Conservation (phyloP, 2,797 vertebrate genomes). For the Acomys russatus region DNA sequence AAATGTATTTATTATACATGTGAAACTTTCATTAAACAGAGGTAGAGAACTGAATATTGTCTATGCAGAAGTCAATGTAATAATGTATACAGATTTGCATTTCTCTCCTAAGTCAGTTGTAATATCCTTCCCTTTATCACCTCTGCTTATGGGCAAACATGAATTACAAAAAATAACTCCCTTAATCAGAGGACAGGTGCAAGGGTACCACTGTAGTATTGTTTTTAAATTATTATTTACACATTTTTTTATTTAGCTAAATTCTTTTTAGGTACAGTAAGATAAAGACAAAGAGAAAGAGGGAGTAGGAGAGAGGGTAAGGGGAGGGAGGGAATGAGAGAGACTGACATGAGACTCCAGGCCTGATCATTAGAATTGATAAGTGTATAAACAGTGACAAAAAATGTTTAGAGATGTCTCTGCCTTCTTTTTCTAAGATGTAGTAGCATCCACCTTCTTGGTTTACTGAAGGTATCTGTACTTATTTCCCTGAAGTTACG, state of each 20-base stretch:
- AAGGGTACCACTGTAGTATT: neutral
- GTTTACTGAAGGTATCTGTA: conserved; percentile 44
- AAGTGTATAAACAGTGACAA: conserved; percentile 50
- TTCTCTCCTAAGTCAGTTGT: neutral
- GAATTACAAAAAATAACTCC: conserved; percentile 19
- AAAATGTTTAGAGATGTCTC: conserved; percentile 15
- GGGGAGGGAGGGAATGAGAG: neutral
- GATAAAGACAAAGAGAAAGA: conserved; percentile 17
- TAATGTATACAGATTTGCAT: conserved; percentile 28
- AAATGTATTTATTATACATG: conserved; percentile 20
- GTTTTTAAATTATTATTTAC: conserved; percentile 8
- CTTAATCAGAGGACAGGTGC: neutral
- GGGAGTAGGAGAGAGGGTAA: neutral
- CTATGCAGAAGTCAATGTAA: neutral
- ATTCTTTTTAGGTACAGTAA: conserved; percentile 42
- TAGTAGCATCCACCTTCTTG: neutral
- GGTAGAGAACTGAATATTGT: neutral
- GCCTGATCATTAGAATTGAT: conserved; percentile 38
- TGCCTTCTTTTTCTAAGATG: conserved; percentile 37
- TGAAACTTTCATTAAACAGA: conserved; percentile 14
- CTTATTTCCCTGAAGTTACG: conserved; percentile 57
- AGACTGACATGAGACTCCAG: neutral
- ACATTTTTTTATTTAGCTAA: conserved; percentile 31
- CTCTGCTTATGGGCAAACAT: neutral
- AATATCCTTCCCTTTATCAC: conserved; percentile 54